Percentiles rank a stretch among this genome's conserved stretches.
These are phyloP conservation scores for Xenopus petersii DNA, from an alignment of 2,797 vertebrate genomes.

Conservation along the genomic window DNA sequence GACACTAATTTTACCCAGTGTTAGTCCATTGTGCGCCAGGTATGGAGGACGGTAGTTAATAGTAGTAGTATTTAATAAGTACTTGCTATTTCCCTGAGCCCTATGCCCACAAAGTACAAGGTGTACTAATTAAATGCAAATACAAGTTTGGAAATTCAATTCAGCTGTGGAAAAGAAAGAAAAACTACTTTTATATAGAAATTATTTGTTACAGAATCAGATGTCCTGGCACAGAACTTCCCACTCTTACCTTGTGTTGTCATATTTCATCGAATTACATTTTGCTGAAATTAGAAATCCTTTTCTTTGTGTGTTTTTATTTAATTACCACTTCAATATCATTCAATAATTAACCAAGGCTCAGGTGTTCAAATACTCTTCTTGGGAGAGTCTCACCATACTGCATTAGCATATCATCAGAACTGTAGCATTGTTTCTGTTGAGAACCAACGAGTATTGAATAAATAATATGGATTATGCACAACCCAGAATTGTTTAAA, in stretches of 20 bases:
- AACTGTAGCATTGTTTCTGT: background rate
- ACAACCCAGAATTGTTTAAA: background rate
- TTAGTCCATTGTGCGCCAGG: too few relatives aligned
- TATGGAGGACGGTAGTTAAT: too few relatives aligned
- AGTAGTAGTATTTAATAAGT: too few relatives aligned
- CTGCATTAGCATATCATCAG: background rate
- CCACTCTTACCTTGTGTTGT: background rate
- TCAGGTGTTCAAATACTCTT: conserved; percentile 2
- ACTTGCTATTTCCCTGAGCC: too few relatives aligned
- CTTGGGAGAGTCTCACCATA: background rate
- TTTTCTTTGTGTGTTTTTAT: background rate
- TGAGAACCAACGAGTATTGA: background rate
- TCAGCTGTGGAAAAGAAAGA: background rate
- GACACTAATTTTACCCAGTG: too few relatives aligned
- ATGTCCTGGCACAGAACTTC: background rate
- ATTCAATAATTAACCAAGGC: background rate
- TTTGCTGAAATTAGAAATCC: background rate
- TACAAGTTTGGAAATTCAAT: too few relatives aligned
- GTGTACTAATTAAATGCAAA: too few relatives aligned
- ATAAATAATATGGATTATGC: background rate
- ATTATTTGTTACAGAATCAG: background rate
- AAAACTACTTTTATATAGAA: background rate
- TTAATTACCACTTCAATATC: background rate
- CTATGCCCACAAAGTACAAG: too few relatives aligned
- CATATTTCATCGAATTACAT: background rate